Base-by-base conservation (phyloP, 2,797 vertebrate genomes). In the Hozukius guyotensis region DNA sequence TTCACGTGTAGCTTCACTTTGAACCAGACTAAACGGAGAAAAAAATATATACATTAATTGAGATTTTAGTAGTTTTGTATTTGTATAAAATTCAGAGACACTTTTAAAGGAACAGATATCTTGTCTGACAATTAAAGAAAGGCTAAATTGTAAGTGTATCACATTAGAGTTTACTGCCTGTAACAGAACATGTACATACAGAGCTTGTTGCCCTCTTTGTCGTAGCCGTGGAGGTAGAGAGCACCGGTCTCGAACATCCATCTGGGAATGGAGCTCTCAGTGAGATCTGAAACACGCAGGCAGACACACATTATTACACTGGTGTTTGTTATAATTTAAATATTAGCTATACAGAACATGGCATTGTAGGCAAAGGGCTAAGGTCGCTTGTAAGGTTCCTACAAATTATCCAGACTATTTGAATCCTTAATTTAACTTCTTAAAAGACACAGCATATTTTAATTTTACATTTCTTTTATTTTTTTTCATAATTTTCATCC, bases 171-270 rank as follows among this genome's bases (percentile, higher is more conserved):
- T 22, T 20, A 52, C 8, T 24, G 25, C 64, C 9, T 32, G 24
- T 78, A 29, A 74, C 8, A 75, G 38, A 46, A 13, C 4, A 34
- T 81, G 27, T 80, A 96, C 97, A 85, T 96, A 99, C 99, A 97
- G 73, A 99, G 94, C 93, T 99, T 99, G 95, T 97, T 97, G 82
- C 97, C 98, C 76, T 99, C 99, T 94, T 97, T 99, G 95, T 99
- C 98, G 14, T 99, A 99, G 83, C 98, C 99, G 24, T 99, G 98
- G 74, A 99, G 97, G 89, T 95, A 99, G 76, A 97, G 93, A 12
- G 97, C 93, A 68, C 98, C 98, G 22, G 80, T 96, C 89, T 99
- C 97, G 87, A 99, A 97, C 91, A 98, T 95, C 97, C 97, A 97
- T 67, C 88, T 96, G 71, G 98, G 97, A 94, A 99, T 95, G 87